A percentile compares a stretch with the other conserved stretches of the same genome.
Evolutionary conservation across 2,797 vertebrate species (phyloP).

Genomic region (Alcedo atthis): DNA sequence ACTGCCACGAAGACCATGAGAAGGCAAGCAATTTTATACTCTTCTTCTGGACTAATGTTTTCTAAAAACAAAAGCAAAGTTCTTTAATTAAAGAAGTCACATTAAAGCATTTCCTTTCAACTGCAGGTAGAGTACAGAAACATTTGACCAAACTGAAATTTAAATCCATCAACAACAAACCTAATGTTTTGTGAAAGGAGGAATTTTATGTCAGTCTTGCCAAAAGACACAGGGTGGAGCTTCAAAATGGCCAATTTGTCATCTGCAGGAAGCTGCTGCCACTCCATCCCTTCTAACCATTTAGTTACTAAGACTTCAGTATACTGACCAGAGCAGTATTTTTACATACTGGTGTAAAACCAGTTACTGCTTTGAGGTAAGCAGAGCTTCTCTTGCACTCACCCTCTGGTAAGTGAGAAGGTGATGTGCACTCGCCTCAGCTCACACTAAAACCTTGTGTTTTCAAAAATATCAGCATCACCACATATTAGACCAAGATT

Average conservation of each 20-base stretch:
- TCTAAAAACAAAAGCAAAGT: constrained; percentile 78
- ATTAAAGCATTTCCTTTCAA: neutral
- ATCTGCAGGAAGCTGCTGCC: neutral
- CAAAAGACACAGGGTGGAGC: neutral
- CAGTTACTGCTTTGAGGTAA: neutral
- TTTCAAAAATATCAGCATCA: neutral
- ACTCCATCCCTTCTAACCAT: neutral
- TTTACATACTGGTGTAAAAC: neutral
- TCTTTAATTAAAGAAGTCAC: neutral
- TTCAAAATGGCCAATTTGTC: neutral
- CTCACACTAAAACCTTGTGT: neutral
- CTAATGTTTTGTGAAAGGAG: neutral
- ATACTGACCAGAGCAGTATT: neutral
- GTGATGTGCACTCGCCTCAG: neutral
- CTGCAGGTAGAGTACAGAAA: neutral
- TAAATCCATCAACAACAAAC: neutral
- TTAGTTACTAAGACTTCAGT: neutral
- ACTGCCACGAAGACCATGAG: constrained; percentile 99
- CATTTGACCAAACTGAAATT: neutral
- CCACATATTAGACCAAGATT: neutral
- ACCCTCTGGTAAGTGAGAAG: neutral
- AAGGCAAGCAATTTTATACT: constrained; percentile 98
- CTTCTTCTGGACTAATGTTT: constrained; percentile 98
- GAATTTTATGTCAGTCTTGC: neutral
- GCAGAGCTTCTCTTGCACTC: neutral